These are phyloP conservation scores for Australoheros facetus DNA, from an alignment of 2,797 vertebrate genomes.

Conservation along the genomic window DNA sequence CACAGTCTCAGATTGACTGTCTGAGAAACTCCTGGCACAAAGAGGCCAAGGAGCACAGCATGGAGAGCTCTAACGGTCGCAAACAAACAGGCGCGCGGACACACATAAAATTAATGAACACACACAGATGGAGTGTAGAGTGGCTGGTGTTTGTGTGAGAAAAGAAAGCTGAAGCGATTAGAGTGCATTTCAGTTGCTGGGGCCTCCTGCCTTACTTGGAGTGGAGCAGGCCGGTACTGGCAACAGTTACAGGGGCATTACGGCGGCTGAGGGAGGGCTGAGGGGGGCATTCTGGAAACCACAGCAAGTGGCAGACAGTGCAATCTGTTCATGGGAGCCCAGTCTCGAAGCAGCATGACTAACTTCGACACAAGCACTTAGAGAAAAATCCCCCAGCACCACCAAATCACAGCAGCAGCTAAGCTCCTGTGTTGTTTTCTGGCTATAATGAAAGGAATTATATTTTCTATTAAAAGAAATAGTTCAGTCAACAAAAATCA, in stretches of 20 bases:
- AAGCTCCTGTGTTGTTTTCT: constrained; percentile 2
- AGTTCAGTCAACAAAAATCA: not conserved
- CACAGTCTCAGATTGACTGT: constrained; percentile 57
- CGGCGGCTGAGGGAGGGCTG: constrained; percentile 40
- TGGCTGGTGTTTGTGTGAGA: constrained; percentile 67
- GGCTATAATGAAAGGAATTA: not conserved
- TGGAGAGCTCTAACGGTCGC: constrained; percentile 41
- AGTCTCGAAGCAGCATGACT: constrained; percentile 67
- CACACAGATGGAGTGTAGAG: constrained; percentile 69
- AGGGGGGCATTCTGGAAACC: constrained; percentile 63
- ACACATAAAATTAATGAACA: constrained; percentile 13
- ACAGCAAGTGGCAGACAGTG: constrained; percentile 77
- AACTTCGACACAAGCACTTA: constrained; percentile 62
- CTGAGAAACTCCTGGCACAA: constrained; percentile 50
- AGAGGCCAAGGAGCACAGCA: constrained; percentile 34
- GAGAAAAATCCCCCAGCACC: constrained; percentile 22
- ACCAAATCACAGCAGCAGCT: constrained; percentile 49
- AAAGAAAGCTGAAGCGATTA: constrained; percentile 74
- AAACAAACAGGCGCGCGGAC: constrained; percentile 17
- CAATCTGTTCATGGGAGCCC: constrained; percentile 81
- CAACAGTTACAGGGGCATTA: constrained; percentile 67
- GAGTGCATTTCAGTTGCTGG: constrained; percentile 69
- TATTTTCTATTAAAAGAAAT: not conserved
- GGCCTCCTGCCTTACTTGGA: constrained; percentile 75
- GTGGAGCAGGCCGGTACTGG: constrained; percentile 63